Evolutionary conservation across 2,797 vertebrate species (phyloP), one percentile per base, ranked within the genome.

Genomic region (Macropodus opercularis): DNA sequence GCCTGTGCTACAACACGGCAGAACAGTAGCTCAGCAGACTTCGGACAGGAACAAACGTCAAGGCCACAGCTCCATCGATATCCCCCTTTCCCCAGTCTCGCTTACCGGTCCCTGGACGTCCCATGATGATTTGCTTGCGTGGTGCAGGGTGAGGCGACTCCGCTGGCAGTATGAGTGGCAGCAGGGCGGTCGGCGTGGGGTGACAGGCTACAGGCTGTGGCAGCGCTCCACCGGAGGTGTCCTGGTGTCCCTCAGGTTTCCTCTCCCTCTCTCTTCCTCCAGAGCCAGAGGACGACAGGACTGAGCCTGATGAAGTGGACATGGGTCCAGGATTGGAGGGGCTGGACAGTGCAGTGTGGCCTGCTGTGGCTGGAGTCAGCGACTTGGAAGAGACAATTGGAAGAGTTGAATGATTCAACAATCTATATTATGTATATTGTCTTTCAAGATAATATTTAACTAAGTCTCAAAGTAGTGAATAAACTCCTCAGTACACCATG

Each of bases 71-170:
- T 34, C 41, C 46, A 15, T 5, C 1, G 46, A 12, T 26, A 47
- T 17, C 14, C 29, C 61, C 31, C 22, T n/a, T 7, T 9, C 43
- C 64, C 40, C 12, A 3, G 10, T 14, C 26, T 23, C 51, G 24
- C 84, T 90, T 92, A 96, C 95, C 95, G 48, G 95, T 97, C 41
- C 96, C 96, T 2, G 96, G 96, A 8, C 95, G 91, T 62, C 95
- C 95, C 94, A 97, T 97, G 90, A 97, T 96, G 85, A 97, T 95
- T 64, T 97, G 95, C 85, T 96, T 97, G 89, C 95, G 94, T 5
- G 96, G 96, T 10, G 92, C 91, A 1, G 95, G 96, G 82, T 96
- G 94, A 8, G 94, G 91, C 15, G 94, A 94, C 75, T 95, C 95
- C 3, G 94, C 93, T 29, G 96, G 96, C 72, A 97, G 91, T 50